Evolutionary conservation across 2,113 vertebrate genomes (phyloP).

Genomic region (Cyanoderma ruficeps): DNA sequence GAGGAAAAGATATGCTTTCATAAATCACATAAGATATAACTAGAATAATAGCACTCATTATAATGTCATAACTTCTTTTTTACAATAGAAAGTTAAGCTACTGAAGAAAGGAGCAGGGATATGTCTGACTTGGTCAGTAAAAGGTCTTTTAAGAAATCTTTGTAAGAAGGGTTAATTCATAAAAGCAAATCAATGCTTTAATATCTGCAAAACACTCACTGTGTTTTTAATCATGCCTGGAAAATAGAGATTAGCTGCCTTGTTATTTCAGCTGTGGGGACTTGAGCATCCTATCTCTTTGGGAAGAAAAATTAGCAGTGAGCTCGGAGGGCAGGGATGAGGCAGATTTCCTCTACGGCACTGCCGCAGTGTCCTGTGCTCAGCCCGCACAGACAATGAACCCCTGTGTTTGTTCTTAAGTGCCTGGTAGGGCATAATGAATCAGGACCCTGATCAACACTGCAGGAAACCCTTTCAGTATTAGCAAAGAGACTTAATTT

Average conservation of each 20-base stretch:
- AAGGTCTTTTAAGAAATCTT: neutral
- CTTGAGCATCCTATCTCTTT: neutral
- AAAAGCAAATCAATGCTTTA: neutral
- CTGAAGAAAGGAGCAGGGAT: neutral
- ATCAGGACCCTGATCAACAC: neutral
- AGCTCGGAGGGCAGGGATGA: accelerated
- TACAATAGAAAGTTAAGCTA: neutral
- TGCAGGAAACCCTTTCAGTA: neutral
- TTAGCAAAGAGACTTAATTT: neutral
- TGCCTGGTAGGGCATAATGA: neutral
- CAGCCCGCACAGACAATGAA: accelerated
- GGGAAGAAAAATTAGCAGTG: neutral
- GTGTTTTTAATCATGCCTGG: neutral
- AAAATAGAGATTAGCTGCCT: neutral
- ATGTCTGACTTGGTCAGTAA: neutral
- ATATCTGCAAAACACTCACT: neutral
- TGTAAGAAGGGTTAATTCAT: neutral
- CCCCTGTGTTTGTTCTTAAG: accelerated
- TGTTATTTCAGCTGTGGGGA: neutral
- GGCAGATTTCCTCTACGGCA: neutral
- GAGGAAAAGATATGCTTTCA: neutral
- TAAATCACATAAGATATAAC: neutral
- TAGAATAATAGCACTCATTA: neutral
- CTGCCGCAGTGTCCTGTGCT: neutral
- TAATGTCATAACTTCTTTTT: neutral